Evolutionary conservation across 2,797 vertebrate species (phyloP).

Genomic region (Fistularia tabacaria): DNA sequence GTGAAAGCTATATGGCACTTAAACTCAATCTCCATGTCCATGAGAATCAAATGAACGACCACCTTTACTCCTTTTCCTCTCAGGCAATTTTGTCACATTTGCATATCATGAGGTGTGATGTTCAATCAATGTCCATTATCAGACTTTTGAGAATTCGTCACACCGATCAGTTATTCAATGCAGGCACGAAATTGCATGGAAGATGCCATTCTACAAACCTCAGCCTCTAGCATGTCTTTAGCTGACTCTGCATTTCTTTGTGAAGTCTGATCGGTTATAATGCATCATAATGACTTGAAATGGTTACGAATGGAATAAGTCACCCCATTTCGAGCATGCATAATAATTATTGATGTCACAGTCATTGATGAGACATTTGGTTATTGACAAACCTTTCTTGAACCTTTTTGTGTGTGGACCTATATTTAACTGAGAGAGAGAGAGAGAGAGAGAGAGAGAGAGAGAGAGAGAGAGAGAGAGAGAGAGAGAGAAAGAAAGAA

Average conservation of each 20-base stretch:
- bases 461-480: too few relatives aligned
- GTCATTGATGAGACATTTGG: constrained; percentile 11
- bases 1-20: constrained; percentile 37
- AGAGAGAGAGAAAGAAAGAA: too few relatives aligned
- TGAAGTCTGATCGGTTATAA: constrained; percentile 63
- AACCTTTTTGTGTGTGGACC: too few relatives aligned
- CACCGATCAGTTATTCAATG: constrained; percentile 66
- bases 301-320: constrained; percentile 17
- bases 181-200: constrained; percentile 61
- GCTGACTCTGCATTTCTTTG: constrained; percentile 69
- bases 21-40: constrained; percentile 41
- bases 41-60: constrained; percentile 53
- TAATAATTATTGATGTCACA: constrained; percentile 42
- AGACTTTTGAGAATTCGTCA: constrained; percentile 64
- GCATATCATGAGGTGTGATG: constrained; percentile 45
- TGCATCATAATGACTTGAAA: constrained; percentile 72
- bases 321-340: constrained; percentile 15
- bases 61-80: constrained; percentile 36
- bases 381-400: constrained; percentile 18
- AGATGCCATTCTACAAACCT: constrained; percentile 69
- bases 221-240: constrained; percentile 63
- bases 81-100: constrained; percentile 51
- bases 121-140: constrained; percentile 56
- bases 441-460: too few relatives aligned
- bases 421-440: too few relatives aligned